phyloP scores from a whole-genome alignment of 1,140 invertebrate species.

The Drosophila bocki region DNA sequence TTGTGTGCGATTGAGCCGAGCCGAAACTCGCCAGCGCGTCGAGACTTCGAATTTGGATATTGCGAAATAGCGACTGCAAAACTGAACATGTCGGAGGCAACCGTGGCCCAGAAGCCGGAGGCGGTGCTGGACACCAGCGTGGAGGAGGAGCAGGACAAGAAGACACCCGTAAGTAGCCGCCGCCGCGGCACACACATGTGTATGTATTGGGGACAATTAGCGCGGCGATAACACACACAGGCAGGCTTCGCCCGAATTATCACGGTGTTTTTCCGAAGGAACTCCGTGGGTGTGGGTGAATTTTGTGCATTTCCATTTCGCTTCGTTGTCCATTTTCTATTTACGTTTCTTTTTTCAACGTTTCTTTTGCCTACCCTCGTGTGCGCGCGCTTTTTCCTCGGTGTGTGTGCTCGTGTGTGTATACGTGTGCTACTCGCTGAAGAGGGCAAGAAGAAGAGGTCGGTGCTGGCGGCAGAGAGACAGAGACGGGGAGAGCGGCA shows the following conservation, averaged over 20 bases:
- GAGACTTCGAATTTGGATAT: constrained; percentile 58
- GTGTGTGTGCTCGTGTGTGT: constrained; percentile 37
- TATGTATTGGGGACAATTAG: constrained; percentile 64
- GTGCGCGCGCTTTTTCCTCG: constrained; percentile 76
- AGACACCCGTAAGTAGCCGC: constrained; percentile 70
- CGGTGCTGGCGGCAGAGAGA: constrained; percentile 9
- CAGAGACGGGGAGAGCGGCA: constrained; percentile 16
- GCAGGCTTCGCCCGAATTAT: constrained; percentile 57
- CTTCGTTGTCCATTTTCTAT: constrained; percentile 53
- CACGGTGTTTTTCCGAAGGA: constrained; percentile 76
- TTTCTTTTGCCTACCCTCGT: constrained; percentile 65
- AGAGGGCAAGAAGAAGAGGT: constrained; percentile 17
- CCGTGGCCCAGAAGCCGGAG: constrained; percentile 62
- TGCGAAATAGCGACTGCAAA: constrained; percentile 45
- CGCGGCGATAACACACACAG: constrained; percentile 64
- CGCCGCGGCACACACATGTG: constrained; percentile 21
- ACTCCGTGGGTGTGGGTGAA: constrained; percentile 12
- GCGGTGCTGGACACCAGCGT: constrained; percentile 40
- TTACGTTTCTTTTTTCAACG: constrained; percentile 48
- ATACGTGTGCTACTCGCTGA: constrained; percentile 58
- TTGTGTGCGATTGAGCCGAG: constrained; percentile 55
- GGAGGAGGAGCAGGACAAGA: constrained; percentile 60
- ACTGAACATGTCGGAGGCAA: constrained; percentile 65
- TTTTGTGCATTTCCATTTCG: constrained; percentile 41
- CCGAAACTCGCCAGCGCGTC: constrained; percentile 52